These are phyloP conservation scores for Dermatophagoides farinae DNA, from an alignment of 1,140 invertebrate species.

Conservation along the genomic window DNA sequence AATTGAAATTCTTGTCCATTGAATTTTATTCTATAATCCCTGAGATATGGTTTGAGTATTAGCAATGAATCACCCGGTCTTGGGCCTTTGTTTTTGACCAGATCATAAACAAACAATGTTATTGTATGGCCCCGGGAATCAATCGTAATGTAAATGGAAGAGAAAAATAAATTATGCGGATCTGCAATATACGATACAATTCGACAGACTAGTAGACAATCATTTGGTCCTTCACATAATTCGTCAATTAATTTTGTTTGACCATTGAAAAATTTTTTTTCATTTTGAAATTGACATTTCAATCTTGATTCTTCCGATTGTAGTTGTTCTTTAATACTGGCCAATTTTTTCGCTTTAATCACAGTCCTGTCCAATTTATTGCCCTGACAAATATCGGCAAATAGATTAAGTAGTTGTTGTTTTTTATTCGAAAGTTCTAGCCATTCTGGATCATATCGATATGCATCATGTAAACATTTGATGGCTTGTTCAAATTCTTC, in stretches of 20 bases:
- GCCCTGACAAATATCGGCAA: conserved; percentile 41
- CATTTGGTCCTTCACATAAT: conserved; percentile 34
- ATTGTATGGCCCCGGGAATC: conserved; percentile 47
- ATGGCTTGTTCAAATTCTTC: conserved; percentile 49
- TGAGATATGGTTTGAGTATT: conserved; percentile 51
- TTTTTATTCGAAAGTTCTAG: conserved; percentile 38
- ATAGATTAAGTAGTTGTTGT: conserved; percentile 39
- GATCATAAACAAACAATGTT: conserved; percentile 58
- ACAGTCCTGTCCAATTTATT: conserved; percentile 35
- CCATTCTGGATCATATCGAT: conserved; percentile 50
- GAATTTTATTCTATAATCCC: conserved; percentile 36
- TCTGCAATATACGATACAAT: conserved; percentile 1
- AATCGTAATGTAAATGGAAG: conserved; percentile 46
- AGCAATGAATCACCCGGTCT: conserved; percentile 63
- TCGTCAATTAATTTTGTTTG: conserved; percentile 44
- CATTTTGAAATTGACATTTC: neutral
- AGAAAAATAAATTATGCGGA: neutral
- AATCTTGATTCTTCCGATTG: neutral
- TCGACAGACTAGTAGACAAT: neutral
- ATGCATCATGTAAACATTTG: conserved; percentile 41
- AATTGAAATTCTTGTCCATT: neutral
- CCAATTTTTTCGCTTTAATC: conserved; percentile 29
- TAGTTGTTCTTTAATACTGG: neutral
- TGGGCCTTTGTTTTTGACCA: conserved; percentile 52
- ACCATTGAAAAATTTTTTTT: conserved; percentile 22